Evolutionary conservation across 2,888 invertebrate genomes (phyloP), one percentile per base, ranked within the genome.

Genomic region (Peribatodes rhomboidaria): DNA sequence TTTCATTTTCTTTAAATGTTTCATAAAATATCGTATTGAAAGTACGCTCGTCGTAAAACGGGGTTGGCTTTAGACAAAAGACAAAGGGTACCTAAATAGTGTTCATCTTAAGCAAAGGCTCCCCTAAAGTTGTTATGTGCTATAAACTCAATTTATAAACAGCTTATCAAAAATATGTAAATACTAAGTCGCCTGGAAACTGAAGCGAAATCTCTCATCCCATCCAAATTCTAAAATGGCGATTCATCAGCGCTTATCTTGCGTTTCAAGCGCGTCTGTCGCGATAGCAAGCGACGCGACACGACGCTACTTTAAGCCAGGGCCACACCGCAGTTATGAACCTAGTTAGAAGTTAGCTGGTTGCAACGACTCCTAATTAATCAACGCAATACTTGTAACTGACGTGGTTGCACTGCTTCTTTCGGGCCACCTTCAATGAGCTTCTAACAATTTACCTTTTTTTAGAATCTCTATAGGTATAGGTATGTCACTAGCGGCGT

Each of bases 171-270:
- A n/a, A 60, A 53, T 53, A 60, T 60, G 54, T 22, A 54, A 61
- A 54, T 61, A 54, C 58, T 7, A n/a, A 37, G 54, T 44, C 41
- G 49, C 44, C 22, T 52, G 49, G 41, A 54, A 54, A 53, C 58
- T 54, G 54, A 54, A 54, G 53, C 16, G 27, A 42, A 50, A 63
- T 44, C 31, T 41, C 44, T 49, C 49, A 59, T 59, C 54, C 53
- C 44, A 60, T 46, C 54, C 55, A 41, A 55, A 65, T 44, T 50
- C 20, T 55, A 55, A 31, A 49, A 57, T 39, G 60, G 50, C 52
- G 55, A 65, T 61, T 61, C 65, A 65, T 65, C 60, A 65, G 37
- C 49, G 46, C 52, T 65, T 65, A 65, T 61, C 65, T 60, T n/a
- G 53, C 33, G 58, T 42, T 49, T 42, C 41, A 14, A 60, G 46